phyloP scores from a whole-genome alignment of 2,113 vertebrate species.

The Chauna torquata region DNA sequence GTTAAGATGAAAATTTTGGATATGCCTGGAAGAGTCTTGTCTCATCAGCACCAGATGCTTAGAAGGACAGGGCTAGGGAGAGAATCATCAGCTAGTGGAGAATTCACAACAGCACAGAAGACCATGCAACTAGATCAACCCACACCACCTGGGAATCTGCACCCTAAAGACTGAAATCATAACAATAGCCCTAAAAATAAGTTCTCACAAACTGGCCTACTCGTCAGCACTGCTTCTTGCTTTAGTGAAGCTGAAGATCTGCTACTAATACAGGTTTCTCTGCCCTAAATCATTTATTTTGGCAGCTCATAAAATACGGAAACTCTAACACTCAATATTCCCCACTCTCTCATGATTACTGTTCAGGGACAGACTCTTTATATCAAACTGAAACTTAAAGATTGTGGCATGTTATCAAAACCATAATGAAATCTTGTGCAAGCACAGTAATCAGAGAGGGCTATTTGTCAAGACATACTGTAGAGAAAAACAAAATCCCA shows the following conservation, averaged over 20 bases:
- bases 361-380: slow-evolving; percentile 65
- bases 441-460: slow-evolving; percentile 65
- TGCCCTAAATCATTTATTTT: slow-evolving; percentile 68
- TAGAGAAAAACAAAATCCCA: slow-evolving; percentile 72
- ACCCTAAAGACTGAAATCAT: slow-evolving; percentile 1
- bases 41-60: slow-evolving; percentile 4
- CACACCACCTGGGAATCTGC: slow-evolving; percentile 42
- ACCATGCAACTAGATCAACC: slow-evolving; percentile 3
- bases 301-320: slow-evolving; percentile 72
- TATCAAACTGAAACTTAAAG: slow-evolving; percentile 68
- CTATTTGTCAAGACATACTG: slow-evolving; percentile 71
- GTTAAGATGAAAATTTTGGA: neutral
- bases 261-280: slow-evolving; percentile 63
- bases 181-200: slow-evolving; percentile 45
- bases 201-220: slow-evolving; percentile 47
- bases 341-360: slow-evolving; percentile 52
- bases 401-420: slow-evolving; percentile 75
- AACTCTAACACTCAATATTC: slow-evolving; percentile 72
- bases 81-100: neutral
- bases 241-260: slow-evolving; percentile 58
- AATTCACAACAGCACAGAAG: neutral
- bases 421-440: slow-evolving; percentile 71
- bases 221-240: slow-evolving; percentile 44
- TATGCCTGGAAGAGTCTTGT: neutral
- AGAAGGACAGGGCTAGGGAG: neutral